Evolutionary conservation across 2,113 vertebrate species (phyloP), one percentile per base, ranked within the genome.

Genomic region (Lophotis ruficrista): DNA sequence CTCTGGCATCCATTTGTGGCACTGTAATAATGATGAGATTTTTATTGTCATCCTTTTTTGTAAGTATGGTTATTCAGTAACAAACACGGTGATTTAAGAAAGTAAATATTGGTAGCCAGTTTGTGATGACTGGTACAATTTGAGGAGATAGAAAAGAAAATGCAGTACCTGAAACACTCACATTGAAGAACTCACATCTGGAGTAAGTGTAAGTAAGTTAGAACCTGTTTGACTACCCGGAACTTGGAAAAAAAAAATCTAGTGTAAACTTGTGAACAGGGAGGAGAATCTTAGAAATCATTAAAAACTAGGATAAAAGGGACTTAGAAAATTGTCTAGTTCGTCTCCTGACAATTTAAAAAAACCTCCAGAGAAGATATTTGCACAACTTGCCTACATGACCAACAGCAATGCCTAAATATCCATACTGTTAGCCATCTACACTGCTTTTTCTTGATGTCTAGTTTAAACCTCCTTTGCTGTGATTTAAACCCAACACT

Each of bases 41-140:
- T 81, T 75, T 80, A 31, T 87, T 97, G 90, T 79, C 85, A 79
- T 97, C 62, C 25, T 65, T 31, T 82, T 45, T 41, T 69, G 9
- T 77, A 87, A 65, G 50, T 75, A 68, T 43, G 41, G 76, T 75
- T 96, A 92, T 90, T 92, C 31, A 12, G 56, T 94, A 89, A 91
- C 66, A 83, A 87, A 79, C 85, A 78, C 17, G 22, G 62, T 94
- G 91, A 91, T 93, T 92, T 70, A 89, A 95, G 83, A 91, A 90
- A 96, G 95, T 93, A 96, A 97, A 90, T 92, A 89, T 77, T 96
- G 88, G 94, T 53, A 92, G 47, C 21, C 68, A 88, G 70, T 87
- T 97, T 89, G 73, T 93, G 61, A 58, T 83, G 58, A 56, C 23
- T 89, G 60, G 43, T 95, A 83, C 58, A 30, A 62, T 94, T 89